Evolutionary conservation across 2,888 invertebrate genomes (phyloP).

Genomic region (Heliconius erato): DNA sequence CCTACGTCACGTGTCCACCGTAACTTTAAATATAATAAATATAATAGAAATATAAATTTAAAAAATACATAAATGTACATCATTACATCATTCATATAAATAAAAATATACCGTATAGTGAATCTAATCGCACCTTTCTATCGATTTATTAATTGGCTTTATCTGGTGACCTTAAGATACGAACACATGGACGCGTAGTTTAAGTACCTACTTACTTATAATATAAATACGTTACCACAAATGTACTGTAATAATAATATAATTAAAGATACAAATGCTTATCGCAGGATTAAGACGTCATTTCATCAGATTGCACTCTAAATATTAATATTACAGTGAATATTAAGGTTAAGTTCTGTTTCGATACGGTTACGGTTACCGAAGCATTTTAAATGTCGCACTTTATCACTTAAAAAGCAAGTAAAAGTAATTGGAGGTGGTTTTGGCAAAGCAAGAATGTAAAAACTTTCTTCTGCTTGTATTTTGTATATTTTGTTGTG

Average conservation of each 20-base stretch:
- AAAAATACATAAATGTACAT: neutral
- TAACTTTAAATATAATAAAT: neutral
- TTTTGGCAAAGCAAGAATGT: constrained; percentile 31
- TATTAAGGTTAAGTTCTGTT: constrained; percentile 1
- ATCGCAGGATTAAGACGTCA: constrained; percentile 11
- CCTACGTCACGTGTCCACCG: neutral
- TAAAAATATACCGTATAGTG: neutral
- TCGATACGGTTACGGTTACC: neutral
- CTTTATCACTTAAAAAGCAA: constrained; percentile 3
- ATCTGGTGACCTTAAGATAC: constrained; percentile 43
- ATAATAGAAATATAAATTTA: neutral
- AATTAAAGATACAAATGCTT: neutral
- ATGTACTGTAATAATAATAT: constrained; percentile 16
- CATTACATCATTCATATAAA: constrained; percentile 11
- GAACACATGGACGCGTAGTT: neutral
- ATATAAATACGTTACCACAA: constrained; percentile 9
- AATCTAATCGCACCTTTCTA: constrained; percentile 26
- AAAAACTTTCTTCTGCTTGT: constrained; percentile 35
- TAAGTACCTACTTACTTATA: neutral
- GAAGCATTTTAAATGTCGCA: neutral
- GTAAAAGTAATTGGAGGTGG: constrained; percentile 23
- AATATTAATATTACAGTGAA: neutral
- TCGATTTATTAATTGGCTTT: constrained; percentile 35
- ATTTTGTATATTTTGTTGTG: constrained; percentile 32
- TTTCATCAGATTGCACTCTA: neutral